Evolutionary conservation across 2,888 invertebrate genomes (phyloP).

Genomic region (Marronus borbonicus): DNA sequence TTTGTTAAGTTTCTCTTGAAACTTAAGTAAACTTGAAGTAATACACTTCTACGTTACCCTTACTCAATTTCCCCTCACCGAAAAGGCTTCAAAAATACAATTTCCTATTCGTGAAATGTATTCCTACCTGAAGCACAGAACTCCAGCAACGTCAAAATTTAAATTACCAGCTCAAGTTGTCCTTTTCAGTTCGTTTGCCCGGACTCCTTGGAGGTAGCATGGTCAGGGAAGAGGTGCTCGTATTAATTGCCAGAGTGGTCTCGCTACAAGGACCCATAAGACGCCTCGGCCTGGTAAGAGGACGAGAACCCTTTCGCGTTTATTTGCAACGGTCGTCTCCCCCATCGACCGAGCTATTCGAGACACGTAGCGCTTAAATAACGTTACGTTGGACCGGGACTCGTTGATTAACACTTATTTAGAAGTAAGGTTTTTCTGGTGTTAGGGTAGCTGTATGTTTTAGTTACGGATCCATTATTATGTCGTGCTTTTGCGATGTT

Average conservation of each 20-base stretch:
- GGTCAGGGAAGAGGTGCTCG: slow-evolving; percentile 10
- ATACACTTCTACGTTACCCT: too few species aligned
- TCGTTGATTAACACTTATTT: slow-evolving; percentile 13
- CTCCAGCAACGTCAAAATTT: not conserved
- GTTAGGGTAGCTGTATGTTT: not conserved
- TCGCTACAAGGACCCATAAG: not conserved
- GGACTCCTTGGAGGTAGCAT: not conserved
- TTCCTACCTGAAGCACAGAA: not conserved
- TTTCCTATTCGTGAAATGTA: not conserved
- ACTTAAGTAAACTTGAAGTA: too few species aligned
- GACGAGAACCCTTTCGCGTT: slow-evolving; percentile 13
- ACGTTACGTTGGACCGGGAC: slow-evolving; percentile 24
- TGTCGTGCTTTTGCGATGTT: too few species aligned
- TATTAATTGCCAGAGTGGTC: slow-evolving; percentile 5
- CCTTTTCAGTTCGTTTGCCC: slow-evolving; percentile 25
- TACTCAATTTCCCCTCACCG: too few species aligned
- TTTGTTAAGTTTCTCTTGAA: too few species aligned
- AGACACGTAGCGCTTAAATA: slow-evolving; percentile 25
- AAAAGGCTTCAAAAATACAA: not conserved
- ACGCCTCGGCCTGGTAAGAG: not conserved
- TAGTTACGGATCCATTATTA: slow-evolving; percentile 5
- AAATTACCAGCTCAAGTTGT: slow-evolving; percentile 1
- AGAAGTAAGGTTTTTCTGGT: slow-evolving; percentile 12
- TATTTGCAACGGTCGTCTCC: slow-evolving; percentile 16
- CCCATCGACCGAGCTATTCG: slow-evolving; percentile 19